Base-by-base conservation (phyloP, 53 echinoderm and acorn worm genomes). In the Astropecten irregularis region DNA sequence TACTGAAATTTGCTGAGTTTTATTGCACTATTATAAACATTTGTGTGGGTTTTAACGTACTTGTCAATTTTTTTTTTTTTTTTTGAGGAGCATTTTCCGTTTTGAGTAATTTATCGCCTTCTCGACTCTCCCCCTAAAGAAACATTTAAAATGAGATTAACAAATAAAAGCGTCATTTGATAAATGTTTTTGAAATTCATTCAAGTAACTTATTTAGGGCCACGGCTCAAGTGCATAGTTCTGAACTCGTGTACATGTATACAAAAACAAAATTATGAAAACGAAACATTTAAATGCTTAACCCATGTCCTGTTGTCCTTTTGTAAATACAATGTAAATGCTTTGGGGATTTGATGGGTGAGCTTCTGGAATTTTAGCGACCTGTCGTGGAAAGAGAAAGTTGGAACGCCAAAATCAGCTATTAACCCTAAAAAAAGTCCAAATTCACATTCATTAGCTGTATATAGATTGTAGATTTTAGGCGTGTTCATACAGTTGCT, bases 261-360 rank as follows among this genome's bases (percentile, higher is more conserved):
- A 76, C 36, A 21, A 38, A 38, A 37, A 55, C 49, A 57, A 36
- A 26, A 22, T 20, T 54, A 21, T 40, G 23, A 32, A 37, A n/a
- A 67, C 18, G 21, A 37, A 67, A 19, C n/a, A 19, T 16, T 40
- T 34, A 34, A 34, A 23, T 49, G 10, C 25, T 54, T 29, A 42
- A 71, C 50, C 32, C 42, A 26, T 19, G 57, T 42, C 38, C 40
- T 40, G n/a, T 69, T 69, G 29, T 56, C 76, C 15, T 76, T 38
- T 35, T 76, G 76, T 76, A 76, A 54, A 76, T 76, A 76, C 39
- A 57, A 18, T 57, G 58, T 57, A 57, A 58, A 56, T 58, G 76
- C n/a, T 32, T 31, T 9, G 36, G 34, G 18, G 29, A n/a, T n/a
- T n/a, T n/a, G n/a, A n/a, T n/a, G n/a, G n/a, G n/a, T n/a, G n/a